These are phyloP conservation scores for Erebia ligea DNA, from an alignment of 2,888 invertebrate species.

Conservation along the genomic window DNA sequence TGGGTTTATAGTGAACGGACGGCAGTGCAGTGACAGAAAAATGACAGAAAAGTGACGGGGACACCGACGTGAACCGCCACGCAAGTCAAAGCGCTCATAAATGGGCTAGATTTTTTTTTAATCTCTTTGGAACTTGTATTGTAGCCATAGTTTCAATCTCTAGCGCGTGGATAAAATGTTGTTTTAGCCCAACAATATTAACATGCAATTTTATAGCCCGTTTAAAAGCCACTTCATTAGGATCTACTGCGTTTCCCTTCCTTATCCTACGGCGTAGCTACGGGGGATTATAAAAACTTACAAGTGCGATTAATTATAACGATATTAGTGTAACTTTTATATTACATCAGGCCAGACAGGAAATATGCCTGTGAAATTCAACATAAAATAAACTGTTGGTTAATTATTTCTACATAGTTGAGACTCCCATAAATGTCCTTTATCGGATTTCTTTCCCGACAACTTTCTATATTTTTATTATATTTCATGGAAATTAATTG, in stretches of 20 bases:
- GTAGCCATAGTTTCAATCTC: constrained; percentile 8
- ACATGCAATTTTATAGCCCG: constrained; percentile 16
- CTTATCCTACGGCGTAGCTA: constrained; percentile 16
- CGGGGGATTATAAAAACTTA: neutral
- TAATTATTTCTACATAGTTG: neutral
- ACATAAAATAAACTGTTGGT: constrained; percentile 14
- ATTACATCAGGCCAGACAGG: constrained; percentile 15
- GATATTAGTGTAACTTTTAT: neutral
- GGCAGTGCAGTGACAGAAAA: neutral
- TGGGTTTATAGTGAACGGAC: neutral
- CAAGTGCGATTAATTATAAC: neutral
- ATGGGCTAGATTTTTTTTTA: constrained; percentile 15
- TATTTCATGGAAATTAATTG: neutral
- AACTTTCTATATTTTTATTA: no score
- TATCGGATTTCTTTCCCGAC: no score
- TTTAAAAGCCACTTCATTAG: constrained; percentile 29
- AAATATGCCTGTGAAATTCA: constrained; percentile 8
- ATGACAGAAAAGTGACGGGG: neutral
- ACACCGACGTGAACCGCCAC: constrained; percentile 22
- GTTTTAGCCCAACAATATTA: constrained; percentile 7
- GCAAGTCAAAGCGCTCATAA: constrained; percentile 19
- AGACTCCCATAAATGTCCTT: no score
- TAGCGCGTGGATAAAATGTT: neutral
- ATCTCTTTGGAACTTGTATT: neutral
- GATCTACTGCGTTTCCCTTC: constrained; percentile 36